A percentile compares a stretch with the other conserved stretches of the same genome.
Conservation (phyloP, 2,797 vertebrate species). For the Acipenser ruthenus region DNA sequence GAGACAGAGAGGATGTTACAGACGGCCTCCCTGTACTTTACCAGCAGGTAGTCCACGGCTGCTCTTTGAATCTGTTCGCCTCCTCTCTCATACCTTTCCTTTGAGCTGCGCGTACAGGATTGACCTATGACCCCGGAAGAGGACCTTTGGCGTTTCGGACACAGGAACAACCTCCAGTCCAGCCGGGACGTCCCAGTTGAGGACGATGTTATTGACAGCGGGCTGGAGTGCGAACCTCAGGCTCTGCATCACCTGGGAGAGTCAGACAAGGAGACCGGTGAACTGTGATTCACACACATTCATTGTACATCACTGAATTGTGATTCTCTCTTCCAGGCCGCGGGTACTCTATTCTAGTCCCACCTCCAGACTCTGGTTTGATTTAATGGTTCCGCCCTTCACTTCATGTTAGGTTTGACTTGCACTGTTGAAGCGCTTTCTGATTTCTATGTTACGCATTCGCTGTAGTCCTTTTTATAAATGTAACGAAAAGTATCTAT, state of each 20-base stretch:
- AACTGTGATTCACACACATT: no score
- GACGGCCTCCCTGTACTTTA: not conserved
- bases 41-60: not conserved
- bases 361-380: no score
- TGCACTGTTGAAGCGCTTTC: no score
- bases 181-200: constrained; percentile 53
- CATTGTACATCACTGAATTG: no score
- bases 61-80: not conserved
- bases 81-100: constrained; percentile 18
- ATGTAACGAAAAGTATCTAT: no score
- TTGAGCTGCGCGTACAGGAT: constrained; percentile 46
- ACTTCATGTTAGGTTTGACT: no score
- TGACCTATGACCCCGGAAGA: constrained; percentile 69
- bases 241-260: constrained; percentile 60
- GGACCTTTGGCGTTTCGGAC: constrained; percentile 50
- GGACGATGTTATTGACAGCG: constrained; percentile 43
- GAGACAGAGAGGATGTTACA: not conserved
- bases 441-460: no score
- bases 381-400: no score
- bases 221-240: constrained; percentile 64
- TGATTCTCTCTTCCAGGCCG: no score
- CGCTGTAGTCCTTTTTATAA: no score
- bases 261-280: not conserved
- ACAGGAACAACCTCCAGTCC: constrained; percentile 46
- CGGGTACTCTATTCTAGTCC: no score